Evolutionary conservation across 2,113 vertebrate species (phyloP).

Genomic region (Oreochromis niloticus): DNA sequence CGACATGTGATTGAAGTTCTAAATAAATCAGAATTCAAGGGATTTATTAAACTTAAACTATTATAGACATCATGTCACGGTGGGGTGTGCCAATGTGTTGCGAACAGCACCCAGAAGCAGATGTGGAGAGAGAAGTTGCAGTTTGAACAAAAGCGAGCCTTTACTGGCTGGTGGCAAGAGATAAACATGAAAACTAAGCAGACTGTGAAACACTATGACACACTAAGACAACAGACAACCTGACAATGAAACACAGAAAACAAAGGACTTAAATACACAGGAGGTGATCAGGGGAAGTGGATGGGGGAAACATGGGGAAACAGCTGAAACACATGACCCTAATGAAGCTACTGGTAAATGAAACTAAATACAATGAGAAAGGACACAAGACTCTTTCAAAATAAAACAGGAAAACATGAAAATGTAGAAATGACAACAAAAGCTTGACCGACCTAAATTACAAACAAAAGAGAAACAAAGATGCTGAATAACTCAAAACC

Average conservation of each 20-base stretch:
- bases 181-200: neutral
- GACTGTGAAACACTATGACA: neutral
- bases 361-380: neutral
- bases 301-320: neutral
- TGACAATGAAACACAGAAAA: neutral
- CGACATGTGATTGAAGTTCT: neutral
- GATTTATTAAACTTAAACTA: neutral
- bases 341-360: neutral
- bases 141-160: neutral
- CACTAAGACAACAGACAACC: neutral
- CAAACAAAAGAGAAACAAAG: neutral
- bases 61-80: neutral
- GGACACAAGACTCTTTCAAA: neutral
- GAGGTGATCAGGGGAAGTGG: fast-evolving
- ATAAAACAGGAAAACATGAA: neutral
- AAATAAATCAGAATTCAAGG: neutral
- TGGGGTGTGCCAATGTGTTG: neutral
- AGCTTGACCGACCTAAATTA: neutral
- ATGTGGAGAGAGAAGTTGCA: fast-evolving
- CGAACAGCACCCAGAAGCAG: neutral
- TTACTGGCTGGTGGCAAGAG: neutral
- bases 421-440: neutral
- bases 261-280: neutral
- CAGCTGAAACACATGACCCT: neutral
- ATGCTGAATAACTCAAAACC: neutral